These are phyloP conservation scores for Spinus pinus DNA, from an alignment of 2,797 vertebrate species.

Conservation along the genomic window DNA sequence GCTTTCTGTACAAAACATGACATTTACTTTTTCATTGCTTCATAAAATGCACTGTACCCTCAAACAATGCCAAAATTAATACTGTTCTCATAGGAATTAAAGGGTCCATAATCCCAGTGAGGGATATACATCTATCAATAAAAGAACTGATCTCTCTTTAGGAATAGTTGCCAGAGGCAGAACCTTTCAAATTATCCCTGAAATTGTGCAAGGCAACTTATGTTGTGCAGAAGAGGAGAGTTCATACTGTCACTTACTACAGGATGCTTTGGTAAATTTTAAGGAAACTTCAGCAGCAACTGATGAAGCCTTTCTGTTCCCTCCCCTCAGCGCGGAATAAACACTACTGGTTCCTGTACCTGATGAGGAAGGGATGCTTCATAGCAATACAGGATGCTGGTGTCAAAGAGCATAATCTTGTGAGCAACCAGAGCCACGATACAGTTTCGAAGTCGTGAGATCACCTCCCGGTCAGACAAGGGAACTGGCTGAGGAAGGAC, in stretches of 20 bases:
- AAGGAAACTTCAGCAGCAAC: background rate
- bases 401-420: conserved; percentile 91
- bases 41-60: background rate
- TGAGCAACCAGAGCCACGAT: conserved; percentile 86
- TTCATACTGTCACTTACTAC: background rate
- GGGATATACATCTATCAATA: background rate
- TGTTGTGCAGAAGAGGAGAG: background rate
- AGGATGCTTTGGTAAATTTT: background rate
- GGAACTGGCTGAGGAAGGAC: conserved; percentile 81
- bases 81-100: background rate
- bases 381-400: conserved; percentile 95
- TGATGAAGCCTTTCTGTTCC: background rate
- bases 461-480: conserved; percentile 91
- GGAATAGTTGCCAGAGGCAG: background rate
- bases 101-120: background rate
- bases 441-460: conserved; percentile 95
- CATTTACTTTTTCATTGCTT: background rate
- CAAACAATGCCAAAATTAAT: background rate
- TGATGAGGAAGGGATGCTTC: conserved; percentile 90
- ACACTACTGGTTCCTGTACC: conserved; percentile 72
- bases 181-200: background rate
- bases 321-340: background rate
- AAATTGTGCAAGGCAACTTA: background rate
- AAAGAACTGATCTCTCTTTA: background rate
- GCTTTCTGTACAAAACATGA: background rate